A percentile compares a stretch with the other conserved stretches of the same genome.
Conservation (phyloP, 1,140 invertebrate genomes). For the Neodiprion pinetum region DNA sequence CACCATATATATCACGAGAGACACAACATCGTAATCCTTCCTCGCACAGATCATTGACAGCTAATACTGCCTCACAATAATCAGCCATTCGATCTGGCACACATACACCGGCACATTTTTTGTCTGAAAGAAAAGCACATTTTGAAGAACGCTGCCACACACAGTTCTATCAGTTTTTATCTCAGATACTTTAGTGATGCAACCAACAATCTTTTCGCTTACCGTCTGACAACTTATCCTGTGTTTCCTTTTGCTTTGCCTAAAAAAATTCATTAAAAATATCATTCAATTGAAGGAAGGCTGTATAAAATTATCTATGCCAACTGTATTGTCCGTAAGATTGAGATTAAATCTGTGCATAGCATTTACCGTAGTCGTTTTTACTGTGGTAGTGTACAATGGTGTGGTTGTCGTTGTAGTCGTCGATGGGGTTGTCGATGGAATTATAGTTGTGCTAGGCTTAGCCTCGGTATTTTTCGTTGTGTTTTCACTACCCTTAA, state of each 20-base stretch:
- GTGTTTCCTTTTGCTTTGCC: background rate
- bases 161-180: background rate
- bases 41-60: slow-evolving; percentile 73
- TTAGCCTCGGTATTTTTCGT: slow-evolving; percentile 21
- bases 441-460: slow-evolving; percentile 22
- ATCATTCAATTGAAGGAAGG: background rate
- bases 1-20: slow-evolving; percentile 73
- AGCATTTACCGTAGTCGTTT: slow-evolving; percentile 51
- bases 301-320: background rate
- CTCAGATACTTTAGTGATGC: background rate
- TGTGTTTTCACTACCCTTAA: slow-evolving; percentile 36
- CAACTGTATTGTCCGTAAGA: background rate
- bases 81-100: slow-evolving; percentile 80
- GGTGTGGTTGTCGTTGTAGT: slow-evolving; percentile 36
- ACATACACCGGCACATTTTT: slow-evolving; percentile 81
- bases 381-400: slow-evolving; percentile 53
- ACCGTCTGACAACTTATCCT: slow-evolving; percentile 9
- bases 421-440: slow-evolving; percentile 46
- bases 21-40: slow-evolving; percentile 77
- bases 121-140: slow-evolving; percentile 54
- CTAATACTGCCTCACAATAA: slow-evolving; percentile 85
- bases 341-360: slow-evolving; percentile 29
- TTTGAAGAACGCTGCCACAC: slow-evolving; percentile 38
- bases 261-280: background rate
- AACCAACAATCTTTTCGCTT: background rate